Percentiles rank a stretch among this genome's conserved stretches.
phyloP scores from a whole-genome alignment of 2,113 vertebrate species.

The Heterotilapia buettikoferi region DNA sequence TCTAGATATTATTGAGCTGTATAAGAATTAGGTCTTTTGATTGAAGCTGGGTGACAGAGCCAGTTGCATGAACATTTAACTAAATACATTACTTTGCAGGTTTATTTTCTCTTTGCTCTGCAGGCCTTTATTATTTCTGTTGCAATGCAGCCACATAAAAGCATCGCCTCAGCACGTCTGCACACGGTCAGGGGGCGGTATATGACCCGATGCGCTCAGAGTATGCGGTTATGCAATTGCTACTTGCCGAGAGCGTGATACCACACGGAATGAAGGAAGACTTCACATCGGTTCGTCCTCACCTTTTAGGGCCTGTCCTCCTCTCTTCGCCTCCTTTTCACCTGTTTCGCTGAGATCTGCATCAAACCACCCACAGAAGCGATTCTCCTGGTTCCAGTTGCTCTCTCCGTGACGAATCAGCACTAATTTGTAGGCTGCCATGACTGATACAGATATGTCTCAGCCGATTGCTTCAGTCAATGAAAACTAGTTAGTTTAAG shows the following conservation, averaged over 20 bases:
- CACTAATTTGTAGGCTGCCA: slow-evolving; percentile 81
- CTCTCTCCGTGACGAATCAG: slow-evolving; percentile 92
- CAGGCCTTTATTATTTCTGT: not conserved
- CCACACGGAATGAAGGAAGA: not conserved
- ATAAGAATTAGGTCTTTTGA: not conserved
- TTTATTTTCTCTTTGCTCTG: rapidly evolving
- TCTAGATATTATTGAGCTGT: not conserved
- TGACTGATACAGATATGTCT: not conserved
- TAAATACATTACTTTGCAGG: not conserved
- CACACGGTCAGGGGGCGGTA: not conserved
- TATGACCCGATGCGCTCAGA: not conserved
- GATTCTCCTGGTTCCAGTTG: slow-evolving; percentile 93
- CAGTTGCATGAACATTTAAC: not conserved
- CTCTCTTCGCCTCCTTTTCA: slow-evolving; percentile 81
- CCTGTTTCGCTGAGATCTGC: slow-evolving; percentile 88
- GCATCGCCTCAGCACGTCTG: slow-evolving; percentile 6
- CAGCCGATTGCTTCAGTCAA: not conserved
- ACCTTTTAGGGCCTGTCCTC: slow-evolving; percentile 82
- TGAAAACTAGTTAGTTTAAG: not conserved
- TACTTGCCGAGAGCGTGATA: not conserved
- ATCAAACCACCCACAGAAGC: slow-evolving; percentile 95
- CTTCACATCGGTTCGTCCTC: not conserved
- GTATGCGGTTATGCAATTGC: not conserved
- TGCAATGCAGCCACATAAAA: not conserved
- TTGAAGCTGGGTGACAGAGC: not conserved